Conservation (phyloP, 2,888 invertebrate genomes). For the Chloromyia formosa region DNA sequence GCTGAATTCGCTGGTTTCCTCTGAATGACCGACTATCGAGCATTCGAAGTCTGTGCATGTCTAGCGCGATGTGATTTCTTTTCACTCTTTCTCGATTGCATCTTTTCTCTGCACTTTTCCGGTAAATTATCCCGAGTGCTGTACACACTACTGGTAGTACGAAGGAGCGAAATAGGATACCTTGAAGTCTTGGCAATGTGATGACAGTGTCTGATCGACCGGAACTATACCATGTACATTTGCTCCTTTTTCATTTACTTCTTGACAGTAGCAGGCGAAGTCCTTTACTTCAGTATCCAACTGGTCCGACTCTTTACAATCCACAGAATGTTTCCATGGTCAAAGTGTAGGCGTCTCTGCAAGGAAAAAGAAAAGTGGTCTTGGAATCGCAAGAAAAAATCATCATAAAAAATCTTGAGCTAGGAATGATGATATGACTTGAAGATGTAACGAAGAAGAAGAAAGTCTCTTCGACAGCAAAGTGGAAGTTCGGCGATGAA, state of each 20-base stretch:
- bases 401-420: not conserved
- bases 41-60: not conserved
- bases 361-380: conserved; percentile 10
- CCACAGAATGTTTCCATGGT: conserved; percentile 29
- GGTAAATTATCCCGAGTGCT: conserved; percentile 2
- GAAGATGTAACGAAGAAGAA: not conserved
- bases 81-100: conserved; percentile 9
- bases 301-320: not conserved
- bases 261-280: not conserved
- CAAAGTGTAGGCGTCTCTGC: not conserved
- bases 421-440: not conserved
- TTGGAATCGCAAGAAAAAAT: not conserved
- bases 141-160: not conserved
- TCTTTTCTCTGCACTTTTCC: conserved; percentile 5
- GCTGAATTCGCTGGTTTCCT: not conserved
- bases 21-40: not conserved
- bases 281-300: conserved; percentile 26
- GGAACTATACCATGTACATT: not conserved
- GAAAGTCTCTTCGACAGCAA: not conserved
- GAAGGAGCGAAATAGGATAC: not conserved
- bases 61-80: too few species aligned
- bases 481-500: conserved; percentile 28
- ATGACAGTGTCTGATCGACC: conserved; percentile 17
- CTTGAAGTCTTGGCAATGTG: conserved; percentile 12
- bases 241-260: conserved; percentile 29